Percentiles rank a stretch among this genome's conserved stretches.
Conservation (phyloP, 2,113 vertebrate genomes). For the Chaetorhynchus papuensis region DNA sequence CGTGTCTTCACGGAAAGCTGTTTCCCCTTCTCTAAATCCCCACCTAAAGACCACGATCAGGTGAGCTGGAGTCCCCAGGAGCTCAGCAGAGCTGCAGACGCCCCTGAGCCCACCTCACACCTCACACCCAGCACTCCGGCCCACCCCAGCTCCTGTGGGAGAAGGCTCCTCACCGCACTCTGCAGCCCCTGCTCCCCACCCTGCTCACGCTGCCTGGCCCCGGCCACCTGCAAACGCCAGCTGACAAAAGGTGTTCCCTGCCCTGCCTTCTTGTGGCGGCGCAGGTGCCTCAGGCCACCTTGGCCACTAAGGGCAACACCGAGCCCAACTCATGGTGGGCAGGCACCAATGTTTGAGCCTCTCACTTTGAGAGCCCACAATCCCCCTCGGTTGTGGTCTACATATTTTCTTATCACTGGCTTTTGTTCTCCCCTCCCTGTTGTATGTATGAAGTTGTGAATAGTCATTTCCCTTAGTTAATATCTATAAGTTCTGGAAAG, state of each 20-base stretch:
- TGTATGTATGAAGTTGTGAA: too few species aligned
- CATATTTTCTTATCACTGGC: too few species aligned
- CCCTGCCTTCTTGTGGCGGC: too few species aligned
- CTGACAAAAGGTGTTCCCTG: not conserved
- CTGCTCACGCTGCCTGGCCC: fast-evolving
- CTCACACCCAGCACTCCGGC: not conserved
- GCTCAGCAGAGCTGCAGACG: not conserved
- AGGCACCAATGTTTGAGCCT: too few species aligned
- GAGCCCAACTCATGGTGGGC: too few species aligned
- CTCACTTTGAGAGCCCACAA: too few species aligned
- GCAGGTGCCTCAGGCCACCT: too few species aligned
- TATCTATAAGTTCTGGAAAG: too few species aligned
- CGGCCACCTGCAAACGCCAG: fast-evolving
- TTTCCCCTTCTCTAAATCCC: not conserved
- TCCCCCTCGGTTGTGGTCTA: too few species aligned
- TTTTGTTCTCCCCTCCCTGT: too few species aligned
- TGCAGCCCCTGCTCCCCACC: not conserved
- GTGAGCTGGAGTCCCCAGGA: not conserved
- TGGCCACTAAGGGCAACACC: too few species aligned
- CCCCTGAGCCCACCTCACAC: not conserved
- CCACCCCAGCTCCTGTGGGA: fast-evolving
- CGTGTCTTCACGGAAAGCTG: not conserved
- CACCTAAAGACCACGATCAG: not conserved
- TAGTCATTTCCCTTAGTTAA: too few species aligned
- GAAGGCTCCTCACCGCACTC: fast-evolving